These are phyloP conservation scores for Bursaphelenchus okinawaensis DNA, from an alignment of 2,888 invertebrate species.

Conservation along the genomic window DNA sequence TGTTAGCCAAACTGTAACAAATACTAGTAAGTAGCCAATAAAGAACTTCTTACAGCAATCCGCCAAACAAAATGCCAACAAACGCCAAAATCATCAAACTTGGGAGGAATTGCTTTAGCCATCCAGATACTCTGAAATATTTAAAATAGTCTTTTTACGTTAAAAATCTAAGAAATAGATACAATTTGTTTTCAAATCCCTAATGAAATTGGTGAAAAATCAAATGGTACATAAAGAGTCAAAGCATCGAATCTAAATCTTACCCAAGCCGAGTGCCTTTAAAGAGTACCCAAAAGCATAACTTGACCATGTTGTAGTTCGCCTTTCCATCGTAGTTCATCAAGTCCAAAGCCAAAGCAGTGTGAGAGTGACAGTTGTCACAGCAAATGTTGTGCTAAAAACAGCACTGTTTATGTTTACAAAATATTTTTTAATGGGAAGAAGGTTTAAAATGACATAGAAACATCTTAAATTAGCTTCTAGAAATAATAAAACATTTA, in stretches of 20 bases:
- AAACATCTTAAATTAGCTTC: no score
- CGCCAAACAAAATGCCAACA: neutral
- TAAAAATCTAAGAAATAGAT: no score
- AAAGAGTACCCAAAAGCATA: constrained; percentile 59
- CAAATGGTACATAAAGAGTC: neutral
- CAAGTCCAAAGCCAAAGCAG: constrained; percentile 80
- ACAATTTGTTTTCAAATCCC: no score
- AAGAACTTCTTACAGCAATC: no score
- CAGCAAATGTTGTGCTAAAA: constrained; percentile 84
- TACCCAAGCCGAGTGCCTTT: constrained; percentile 60
- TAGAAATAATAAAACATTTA: no score
- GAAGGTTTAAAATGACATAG: no score
- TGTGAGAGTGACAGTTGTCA: constrained; percentile 98
- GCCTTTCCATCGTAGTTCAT: constrained; percentile 71
- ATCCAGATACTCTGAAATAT: constrained; percentile 48
- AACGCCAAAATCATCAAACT: constrained; percentile 40
- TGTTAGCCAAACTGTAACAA: no score
- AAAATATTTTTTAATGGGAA: no score
- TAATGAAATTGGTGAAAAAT: constrained; percentile 10
- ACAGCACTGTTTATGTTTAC: no score
- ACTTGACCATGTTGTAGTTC: constrained; percentile 62
- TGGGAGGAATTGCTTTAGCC: constrained; percentile 60
- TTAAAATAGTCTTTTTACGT: neutral
- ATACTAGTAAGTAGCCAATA: no score
- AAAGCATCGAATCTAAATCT: constrained; percentile 9